phyloP scores from a whole-genome alignment of 1,140 invertebrate species.

The Olivierus martensii region DNA sequence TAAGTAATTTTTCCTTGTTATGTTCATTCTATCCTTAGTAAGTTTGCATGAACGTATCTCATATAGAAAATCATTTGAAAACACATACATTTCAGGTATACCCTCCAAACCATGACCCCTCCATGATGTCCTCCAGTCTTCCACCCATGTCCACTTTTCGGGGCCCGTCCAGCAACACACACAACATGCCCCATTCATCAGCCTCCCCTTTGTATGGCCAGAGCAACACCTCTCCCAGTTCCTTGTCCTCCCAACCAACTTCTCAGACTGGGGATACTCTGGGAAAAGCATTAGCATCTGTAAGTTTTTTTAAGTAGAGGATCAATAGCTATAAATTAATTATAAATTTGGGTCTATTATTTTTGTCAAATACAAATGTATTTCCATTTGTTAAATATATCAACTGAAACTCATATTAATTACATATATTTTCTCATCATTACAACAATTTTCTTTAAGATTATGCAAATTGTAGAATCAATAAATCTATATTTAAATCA shows the following conservation, averaged over 20 bases:
- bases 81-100: not conserved
- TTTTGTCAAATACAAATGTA: no score
- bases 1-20: not conserved
- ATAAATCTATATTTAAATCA: no score
- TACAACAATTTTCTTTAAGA: no score
- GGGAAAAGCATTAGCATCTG: slow-evolving; percentile 53
- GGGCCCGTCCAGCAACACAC: slow-evolving; percentile 53
- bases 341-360: no score
- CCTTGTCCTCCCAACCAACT: slow-evolving; percentile 23
- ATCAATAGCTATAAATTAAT: not conserved
- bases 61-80: no score
- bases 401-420: no score
- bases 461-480: no score
- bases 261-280: slow-evolving; percentile 50
- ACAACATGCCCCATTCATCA: slow-evolving; percentile 85
- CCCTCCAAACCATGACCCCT: slow-evolving; percentile 44
- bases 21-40: no score
- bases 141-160: slow-evolving; percentile 90
- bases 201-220: slow-evolving; percentile 32
- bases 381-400: no score
- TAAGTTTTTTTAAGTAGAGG: not conserved
- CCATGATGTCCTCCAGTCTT: slow-evolving; percentile 52
- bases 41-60: no score
- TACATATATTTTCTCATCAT: no score
- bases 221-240: slow-evolving; percentile 12